These are phyloP conservation scores for Brassicogethes aeneus DNA, from an alignment of 2,888 invertebrate species.

Conservation along the genomic window DNA sequence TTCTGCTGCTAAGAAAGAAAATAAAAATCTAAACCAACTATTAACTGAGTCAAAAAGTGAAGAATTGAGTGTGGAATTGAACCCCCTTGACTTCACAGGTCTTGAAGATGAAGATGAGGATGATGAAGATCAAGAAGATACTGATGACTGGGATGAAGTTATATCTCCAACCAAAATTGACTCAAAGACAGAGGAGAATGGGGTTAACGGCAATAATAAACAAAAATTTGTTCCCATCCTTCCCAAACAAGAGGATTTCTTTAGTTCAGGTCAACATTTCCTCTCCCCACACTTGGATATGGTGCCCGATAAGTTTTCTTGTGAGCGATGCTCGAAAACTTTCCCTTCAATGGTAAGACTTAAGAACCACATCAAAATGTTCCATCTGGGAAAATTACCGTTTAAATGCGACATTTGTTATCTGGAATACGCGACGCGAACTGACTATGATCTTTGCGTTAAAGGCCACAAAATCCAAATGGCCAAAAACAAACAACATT, in stretches of 20 bases:
- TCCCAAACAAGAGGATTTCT: conserved; percentile 24
- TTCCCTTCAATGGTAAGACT: conserved; percentile 29
- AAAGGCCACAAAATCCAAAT: conserved; percentile 23
- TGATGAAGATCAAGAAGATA: conserved; percentile 17
- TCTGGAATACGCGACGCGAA: conserved; percentile 26
- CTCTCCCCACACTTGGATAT: conserved; percentile 22
- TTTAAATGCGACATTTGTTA: conserved; percentile 33
- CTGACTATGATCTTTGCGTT: conserved; percentile 28
- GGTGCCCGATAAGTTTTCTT: conserved; percentile 18
- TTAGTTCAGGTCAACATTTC: conserved; percentile 33
- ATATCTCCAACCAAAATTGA: conserved; percentile 28
- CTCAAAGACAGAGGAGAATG: conserved; percentile 19
- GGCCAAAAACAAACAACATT: conserved; percentile 6
- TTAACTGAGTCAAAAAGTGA: conserved; percentile 32
- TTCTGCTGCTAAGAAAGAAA: conserved; percentile 6
- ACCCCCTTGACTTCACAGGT: conserved; percentile 31
- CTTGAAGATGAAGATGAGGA: conserved; percentile 22
- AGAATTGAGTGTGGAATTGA: conserved; percentile 37
- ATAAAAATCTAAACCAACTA: conserved; percentile 17
- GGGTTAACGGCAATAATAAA: conserved; percentile 13
- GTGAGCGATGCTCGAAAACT: conserved; percentile 30
- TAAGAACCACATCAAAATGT: conserved; percentile 30
- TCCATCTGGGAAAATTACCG: conserved; percentile 33
- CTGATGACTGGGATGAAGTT: conserved; percentile 32
- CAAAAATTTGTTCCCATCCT: conserved; percentile 24